Conservation (phyloP, 92 coral and sea anemone genomes). For the Epizoanthus stellaris region DNA sequence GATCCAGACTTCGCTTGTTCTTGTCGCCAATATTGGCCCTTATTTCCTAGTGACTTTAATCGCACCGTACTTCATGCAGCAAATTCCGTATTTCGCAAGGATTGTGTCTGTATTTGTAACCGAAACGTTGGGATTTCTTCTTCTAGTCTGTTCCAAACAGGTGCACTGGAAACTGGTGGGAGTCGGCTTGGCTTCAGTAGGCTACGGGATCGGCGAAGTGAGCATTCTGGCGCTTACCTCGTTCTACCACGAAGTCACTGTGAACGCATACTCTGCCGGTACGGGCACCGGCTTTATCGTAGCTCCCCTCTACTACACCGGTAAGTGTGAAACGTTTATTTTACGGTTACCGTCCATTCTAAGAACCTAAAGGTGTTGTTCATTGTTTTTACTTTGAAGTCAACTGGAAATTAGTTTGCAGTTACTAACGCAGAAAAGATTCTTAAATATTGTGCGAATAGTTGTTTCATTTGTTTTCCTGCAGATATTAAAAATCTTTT, state of each 20-base stretch:
- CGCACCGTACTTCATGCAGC: conserved; percentile 82
- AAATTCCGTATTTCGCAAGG: conserved; percentile 72
- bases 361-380: background rate
- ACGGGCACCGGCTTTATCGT: conserved; percentile 78
- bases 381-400: conserved; percentile 6
- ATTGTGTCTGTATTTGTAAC: conserved; percentile 70
- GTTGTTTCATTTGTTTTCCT: background rate
- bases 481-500: too few species aligned
- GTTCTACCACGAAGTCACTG: conserved; percentile 68
- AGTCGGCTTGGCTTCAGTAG: conserved; percentile 80
- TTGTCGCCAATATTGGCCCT: conserved; percentile 82
- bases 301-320: conserved; percentile 85
- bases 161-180: conserved; percentile 83
- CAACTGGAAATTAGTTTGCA: background rate
- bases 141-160: conserved; percentile 66
- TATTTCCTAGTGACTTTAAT: conserved; percentile 75
- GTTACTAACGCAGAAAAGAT: background rate
- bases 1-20: conserved; percentile 84
- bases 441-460: background rate
- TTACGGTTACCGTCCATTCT: background rate
- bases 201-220: conserved; percentile 84
- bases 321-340: conserved; percentile 42
- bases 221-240: conserved; percentile 80
- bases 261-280: conserved; percentile 79
- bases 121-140: conserved; percentile 68